A percentile compares a stretch with the other conserved stretches of the same genome.
phyloP scores from a whole-genome alignment of 2,113 vertebrate genomes.

The Anser cygnoides region DNA sequence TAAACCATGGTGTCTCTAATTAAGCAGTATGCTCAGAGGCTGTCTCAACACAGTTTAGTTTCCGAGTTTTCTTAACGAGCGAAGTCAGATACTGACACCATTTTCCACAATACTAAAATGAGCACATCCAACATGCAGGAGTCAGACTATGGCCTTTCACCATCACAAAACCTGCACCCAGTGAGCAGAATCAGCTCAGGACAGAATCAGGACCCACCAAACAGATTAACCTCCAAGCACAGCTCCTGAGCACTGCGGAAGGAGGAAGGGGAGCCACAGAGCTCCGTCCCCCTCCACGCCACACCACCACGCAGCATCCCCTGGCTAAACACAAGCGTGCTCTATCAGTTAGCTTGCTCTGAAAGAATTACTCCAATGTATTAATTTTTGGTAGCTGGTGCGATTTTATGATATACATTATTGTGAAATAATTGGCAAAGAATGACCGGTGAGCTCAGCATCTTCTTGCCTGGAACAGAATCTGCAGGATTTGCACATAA shows the following conservation, averaged over 20 bases:
- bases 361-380: neutral
- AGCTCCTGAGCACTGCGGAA: neutral
- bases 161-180: accelerated
- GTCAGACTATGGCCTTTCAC: neutral
- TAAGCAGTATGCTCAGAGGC: neutral
- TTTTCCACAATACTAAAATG: accelerated
- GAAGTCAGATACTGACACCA: accelerated
- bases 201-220: neutral
- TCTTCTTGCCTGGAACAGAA: neutral
- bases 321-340: neutral
- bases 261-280: neutral
- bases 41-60: neutral
- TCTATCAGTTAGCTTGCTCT: neutral
- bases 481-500: neutral
- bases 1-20: neutral
- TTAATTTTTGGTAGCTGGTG: neutral
- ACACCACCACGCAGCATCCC: accelerated
- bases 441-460: neutral
- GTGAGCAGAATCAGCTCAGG: neutral
- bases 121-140: neutral
- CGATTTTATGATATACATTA: neutral
- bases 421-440: neutral
- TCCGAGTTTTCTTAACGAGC: neutral
- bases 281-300: neutral
- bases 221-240: neutral